Evolutionary conservation across 1,140 invertebrate genomes (phyloP).

Genomic region (Eumeta japonica): DNA sequence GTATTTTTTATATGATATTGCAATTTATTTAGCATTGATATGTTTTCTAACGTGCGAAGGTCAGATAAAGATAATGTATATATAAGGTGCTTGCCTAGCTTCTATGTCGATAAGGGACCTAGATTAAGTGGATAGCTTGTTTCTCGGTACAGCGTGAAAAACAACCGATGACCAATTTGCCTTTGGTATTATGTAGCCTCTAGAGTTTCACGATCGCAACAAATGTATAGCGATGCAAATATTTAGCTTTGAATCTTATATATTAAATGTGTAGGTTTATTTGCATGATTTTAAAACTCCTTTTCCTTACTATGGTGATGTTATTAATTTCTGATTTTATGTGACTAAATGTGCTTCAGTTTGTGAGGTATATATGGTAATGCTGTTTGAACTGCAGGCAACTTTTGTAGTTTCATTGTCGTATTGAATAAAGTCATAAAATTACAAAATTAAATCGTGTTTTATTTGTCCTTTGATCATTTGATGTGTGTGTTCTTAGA

Average conservation of each 20-base stretch:
- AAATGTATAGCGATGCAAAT: conserved; percentile 47
- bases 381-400: conserved; percentile 53
- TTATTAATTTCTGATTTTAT: conserved; percentile 47
- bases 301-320: conserved; percentile 33
- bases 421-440: conserved; percentile 56
- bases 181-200: conserved; percentile 50
- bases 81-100: conserved; percentile 41
- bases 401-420: conserved; percentile 58
- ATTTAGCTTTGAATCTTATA: conserved; percentile 34
- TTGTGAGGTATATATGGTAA: conserved; percentile 47
- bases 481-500: no score
- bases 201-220: conserved; percentile 41
- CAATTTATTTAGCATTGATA: conserved; percentile 30
- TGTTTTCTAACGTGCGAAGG: conserved; percentile 24
- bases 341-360: conserved; percentile 47
- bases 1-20: conserved; percentile 45
- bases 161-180: conserved; percentile 49
- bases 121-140: conserved; percentile 46
- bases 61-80: conserved; percentile 33
- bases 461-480: no score
- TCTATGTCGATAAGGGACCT: conserved; percentile 36
- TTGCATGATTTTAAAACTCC: conserved; percentile 31
- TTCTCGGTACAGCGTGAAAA: conserved; percentile 41
- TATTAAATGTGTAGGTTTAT: conserved; percentile 19
- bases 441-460: no score